phyloP scores from a whole-genome alignment of 2,797 vertebrate species.

The Hapalemur alaotrensis region DNA sequence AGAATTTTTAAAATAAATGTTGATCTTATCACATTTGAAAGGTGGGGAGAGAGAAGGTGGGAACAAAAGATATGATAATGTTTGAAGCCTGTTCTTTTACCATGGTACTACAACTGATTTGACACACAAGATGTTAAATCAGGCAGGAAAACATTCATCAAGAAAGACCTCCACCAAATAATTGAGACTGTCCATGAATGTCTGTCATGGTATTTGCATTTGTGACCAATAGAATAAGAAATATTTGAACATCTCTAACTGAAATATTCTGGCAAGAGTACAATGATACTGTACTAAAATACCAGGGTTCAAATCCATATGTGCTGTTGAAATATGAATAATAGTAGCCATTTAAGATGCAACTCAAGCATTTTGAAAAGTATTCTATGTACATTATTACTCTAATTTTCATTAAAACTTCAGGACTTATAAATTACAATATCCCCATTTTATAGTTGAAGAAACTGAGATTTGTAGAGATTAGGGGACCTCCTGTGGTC shows the following conservation, averaged over 20 bases:
- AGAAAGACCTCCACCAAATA: background rate
- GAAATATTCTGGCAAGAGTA: background rate
- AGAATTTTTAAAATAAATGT: background rate
- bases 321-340: background rate
- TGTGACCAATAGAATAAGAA: background rate
- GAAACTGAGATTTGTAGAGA: background rate
- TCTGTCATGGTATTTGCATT: background rate
- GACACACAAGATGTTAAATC: background rate
- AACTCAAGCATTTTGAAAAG: background rate
- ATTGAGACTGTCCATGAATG: background rate
- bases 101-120: background rate
- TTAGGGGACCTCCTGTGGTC: background rate
- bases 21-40: background rate
- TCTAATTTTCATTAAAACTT: background rate
- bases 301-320: background rate
- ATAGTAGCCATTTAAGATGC: background rate
- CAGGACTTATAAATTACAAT: background rate
- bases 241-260: background rate
- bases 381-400: background rate
- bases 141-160: background rate
- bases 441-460: background rate
- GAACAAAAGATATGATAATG: background rate
- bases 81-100: background rate
- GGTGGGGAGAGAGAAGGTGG: background rate
- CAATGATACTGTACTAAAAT: background rate